These are phyloP conservation scores for Limnodromus scolopaceus DNA, from an alignment of 2,797 vertebrate species.

Conservation along the genomic window DNA sequence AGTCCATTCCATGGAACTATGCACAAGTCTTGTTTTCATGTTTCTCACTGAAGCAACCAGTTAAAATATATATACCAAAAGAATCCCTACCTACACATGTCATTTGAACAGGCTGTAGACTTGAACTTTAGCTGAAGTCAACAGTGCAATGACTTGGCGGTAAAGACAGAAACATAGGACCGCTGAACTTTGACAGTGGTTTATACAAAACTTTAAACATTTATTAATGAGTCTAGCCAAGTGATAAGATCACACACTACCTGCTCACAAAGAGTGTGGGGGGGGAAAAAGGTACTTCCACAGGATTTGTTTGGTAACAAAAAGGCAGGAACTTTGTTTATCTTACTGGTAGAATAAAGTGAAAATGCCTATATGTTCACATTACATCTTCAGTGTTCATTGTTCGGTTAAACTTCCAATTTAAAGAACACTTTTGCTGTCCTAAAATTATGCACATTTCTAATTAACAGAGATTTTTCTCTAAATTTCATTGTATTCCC, in stretches of 20 bases:
- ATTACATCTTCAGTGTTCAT: constrained; percentile 7
- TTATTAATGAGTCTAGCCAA: neutral
- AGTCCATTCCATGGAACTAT: neutral
- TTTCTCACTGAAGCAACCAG: neutral
- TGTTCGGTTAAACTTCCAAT: constrained; percentile 27
- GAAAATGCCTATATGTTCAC: constrained; percentile 15
- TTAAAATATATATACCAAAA: neutral
- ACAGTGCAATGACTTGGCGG: neutral
- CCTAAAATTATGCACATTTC: neutral
- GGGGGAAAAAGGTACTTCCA: neutral
- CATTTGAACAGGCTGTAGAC: neutral
- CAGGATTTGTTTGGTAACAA: neutral
- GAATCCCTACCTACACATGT: rapidly evolving
- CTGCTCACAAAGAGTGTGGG: neutral
- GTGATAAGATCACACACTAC: neutral
- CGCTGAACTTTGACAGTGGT: neutral
- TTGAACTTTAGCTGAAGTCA: neutral
- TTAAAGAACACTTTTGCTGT: neutral
- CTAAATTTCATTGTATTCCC: neutral
- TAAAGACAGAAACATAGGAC: neutral
- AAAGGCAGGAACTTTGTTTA: constrained; percentile 52
- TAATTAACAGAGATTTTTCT: neutral
- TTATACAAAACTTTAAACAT: neutral
- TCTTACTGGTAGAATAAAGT: constrained; percentile 1
- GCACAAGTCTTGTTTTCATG: neutral